Conservation (phyloP, 2,797 vertebrate species). For the Chaetodon trifasciatus region DNA sequence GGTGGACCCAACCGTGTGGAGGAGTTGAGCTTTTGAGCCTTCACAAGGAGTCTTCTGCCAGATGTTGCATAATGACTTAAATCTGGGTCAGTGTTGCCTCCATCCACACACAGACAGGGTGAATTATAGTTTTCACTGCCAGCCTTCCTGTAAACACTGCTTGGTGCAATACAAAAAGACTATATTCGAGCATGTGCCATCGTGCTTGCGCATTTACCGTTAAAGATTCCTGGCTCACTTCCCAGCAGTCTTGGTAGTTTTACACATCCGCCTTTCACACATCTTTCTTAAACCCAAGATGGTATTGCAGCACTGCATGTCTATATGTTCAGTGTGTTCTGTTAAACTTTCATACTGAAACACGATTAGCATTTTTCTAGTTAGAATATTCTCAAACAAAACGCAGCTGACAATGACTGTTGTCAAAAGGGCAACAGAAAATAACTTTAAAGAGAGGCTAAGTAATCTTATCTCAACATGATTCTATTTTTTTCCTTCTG, state of each 20-base stretch:
- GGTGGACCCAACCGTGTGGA: constrained; percentile 42
- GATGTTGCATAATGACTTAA: constrained; percentile 77
- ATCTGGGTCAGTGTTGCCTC: constrained; percentile 71
- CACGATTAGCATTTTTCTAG: not conserved
- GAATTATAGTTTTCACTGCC: constrained; percentile 46
- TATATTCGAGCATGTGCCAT: constrained; percentile 22
- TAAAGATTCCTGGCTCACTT: constrained; percentile 28
- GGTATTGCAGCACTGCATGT: not conserved
- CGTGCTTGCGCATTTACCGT: not conserved
- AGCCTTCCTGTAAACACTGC: constrained; percentile 25
- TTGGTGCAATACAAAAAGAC: constrained; percentile 20
- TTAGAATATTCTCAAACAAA: not conserved
- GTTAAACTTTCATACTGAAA: not conserved
- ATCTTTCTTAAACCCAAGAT: constrained; percentile 12
- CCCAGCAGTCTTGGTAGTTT: constrained; percentile 15
- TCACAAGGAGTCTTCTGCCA: constrained; percentile 65
- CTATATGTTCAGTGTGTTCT: not conserved
- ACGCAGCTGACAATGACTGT: not conserved
- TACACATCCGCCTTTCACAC: not conserved
- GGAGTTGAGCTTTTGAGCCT: constrained; percentile 57
- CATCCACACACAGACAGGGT: constrained; percentile 30
- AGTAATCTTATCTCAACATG: not conserved
- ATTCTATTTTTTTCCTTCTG: not conserved
- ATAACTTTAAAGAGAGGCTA: not conserved
- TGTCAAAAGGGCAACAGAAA: not conserved